phyloP scores from a whole-genome alignment of 1,140 invertebrate genomes.

The Drosophila parvula region DNA sequence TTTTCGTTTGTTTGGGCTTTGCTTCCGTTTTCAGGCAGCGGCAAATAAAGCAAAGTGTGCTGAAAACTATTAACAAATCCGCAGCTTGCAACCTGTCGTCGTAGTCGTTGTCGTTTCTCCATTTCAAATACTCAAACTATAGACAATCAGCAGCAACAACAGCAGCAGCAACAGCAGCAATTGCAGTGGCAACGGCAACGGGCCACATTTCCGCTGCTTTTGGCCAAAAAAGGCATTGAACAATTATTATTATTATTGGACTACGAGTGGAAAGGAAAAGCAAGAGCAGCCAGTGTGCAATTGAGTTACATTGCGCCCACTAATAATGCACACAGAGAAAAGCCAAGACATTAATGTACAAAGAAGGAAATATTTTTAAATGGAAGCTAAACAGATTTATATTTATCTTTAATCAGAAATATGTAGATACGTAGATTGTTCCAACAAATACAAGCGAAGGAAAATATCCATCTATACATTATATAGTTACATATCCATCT shows the following conservation, averaged over 20 bases:
- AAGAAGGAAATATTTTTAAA: not conserved
- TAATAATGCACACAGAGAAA: slow-evolving; percentile 41
- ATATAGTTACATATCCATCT: no score
- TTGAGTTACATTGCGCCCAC: slow-evolving; percentile 51
- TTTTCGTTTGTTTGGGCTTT: slow-evolving; percentile 46
- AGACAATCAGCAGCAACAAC: slow-evolving; percentile 23
- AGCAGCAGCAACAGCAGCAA: slow-evolving; percentile 7
- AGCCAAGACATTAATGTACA: not conserved
- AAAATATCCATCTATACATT: no score
- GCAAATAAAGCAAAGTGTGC: slow-evolving; percentile 29
- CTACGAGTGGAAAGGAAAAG: slow-evolving; percentile 48
- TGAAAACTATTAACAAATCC: slow-evolving; percentile 48
- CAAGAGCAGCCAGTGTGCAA: slow-evolving; percentile 49
- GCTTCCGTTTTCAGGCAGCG: slow-evolving; percentile 32
- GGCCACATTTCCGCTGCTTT: slow-evolving; percentile 61
- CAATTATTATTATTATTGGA: slow-evolving; percentile 60
- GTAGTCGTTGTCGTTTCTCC: slow-evolving; percentile 28
- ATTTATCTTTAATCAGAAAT: no score
- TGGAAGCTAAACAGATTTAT: not conserved
- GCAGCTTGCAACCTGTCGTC: slow-evolving; percentile 14
- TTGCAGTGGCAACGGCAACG: slow-evolving; percentile 25
- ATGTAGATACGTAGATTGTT: no score
- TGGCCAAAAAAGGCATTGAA: slow-evolving; percentile 68
- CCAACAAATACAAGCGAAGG: no score
- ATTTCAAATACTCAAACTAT: slow-evolving; percentile 18